Percentiles rank a stretch among this genome's conserved stretches.
These are phyloP conservation scores for Megalurothrips usitatus DNA, from an alignment of 2,888 invertebrate genomes.

Conservation along the genomic window DNA sequence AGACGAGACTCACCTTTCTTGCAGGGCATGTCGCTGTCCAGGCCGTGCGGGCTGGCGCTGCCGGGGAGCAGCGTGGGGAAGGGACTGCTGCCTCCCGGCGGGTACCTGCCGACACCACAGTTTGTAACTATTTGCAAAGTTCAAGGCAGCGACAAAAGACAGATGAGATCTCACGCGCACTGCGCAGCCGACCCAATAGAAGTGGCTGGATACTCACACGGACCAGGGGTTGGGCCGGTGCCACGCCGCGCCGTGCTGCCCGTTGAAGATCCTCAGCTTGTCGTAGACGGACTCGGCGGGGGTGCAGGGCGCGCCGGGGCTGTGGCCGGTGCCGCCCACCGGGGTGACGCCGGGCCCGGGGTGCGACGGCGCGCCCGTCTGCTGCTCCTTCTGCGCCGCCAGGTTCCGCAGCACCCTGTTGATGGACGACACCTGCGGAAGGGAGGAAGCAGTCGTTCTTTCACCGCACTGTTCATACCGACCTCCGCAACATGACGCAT, in stretches of 20 bases:
- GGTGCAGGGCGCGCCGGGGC: slow-evolving; percentile 54
- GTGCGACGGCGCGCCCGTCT: slow-evolving; percentile 43
- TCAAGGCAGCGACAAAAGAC: no score
- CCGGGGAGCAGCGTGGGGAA: slow-evolving; percentile 38
- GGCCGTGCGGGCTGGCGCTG: slow-evolving; percentile 36
- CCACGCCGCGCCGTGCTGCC: slow-evolving; percentile 68
- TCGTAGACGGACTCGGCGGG: slow-evolving; percentile 85
- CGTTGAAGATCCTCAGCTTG: slow-evolving; percentile 92
- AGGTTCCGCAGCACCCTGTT: slow-evolving; percentile 95
- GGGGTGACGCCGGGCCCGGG: not conserved
- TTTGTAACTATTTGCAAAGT: no score
- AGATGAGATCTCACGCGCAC: no score
- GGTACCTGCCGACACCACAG: slow-evolving; percentile 36
- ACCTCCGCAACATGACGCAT: no score
- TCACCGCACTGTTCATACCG: no score
- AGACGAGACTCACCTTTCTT: slow-evolving; percentile 37
- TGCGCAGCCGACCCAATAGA: no score
- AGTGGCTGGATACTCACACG: slow-evolving; percentile 16
- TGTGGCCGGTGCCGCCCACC: not conserved
- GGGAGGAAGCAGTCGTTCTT: slow-evolving; percentile 44
- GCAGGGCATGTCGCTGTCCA: slow-evolving; percentile 37
- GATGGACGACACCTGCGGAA: slow-evolving; percentile 88
- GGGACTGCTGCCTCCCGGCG: slow-evolving; percentile 38
- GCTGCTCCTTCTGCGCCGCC: slow-evolving; percentile 94
- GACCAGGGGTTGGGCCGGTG: slow-evolving; percentile 38